Percentiles rank a stretch among this genome's conserved stretches.
These are phyloP conservation scores for Troides helena DNA, from an alignment of 2,888 invertebrate species.

Conservation along the genomic window DNA sequence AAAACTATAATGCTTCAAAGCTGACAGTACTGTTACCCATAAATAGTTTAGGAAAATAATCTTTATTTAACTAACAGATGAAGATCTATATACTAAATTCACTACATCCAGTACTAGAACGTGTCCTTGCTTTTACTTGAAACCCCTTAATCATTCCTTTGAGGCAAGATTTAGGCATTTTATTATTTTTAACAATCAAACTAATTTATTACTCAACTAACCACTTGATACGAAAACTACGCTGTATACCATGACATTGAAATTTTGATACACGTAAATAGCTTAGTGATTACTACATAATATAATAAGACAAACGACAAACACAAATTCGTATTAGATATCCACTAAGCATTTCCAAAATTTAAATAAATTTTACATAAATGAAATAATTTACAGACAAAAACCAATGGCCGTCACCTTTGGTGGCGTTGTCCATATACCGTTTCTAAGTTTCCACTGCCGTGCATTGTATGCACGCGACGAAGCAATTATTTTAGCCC, in stretches of 20 bases:
- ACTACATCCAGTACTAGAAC: slow-evolving; percentile 61
- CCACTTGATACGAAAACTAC: slow-evolving; percentile 26
- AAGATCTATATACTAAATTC: slow-evolving; percentile 54
- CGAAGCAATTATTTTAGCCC: slow-evolving; percentile 46
- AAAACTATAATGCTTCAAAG: slow-evolving; percentile 45
- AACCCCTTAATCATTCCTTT: slow-evolving; percentile 46
- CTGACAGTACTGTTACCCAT: slow-evolving; percentile 41
- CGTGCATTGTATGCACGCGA: slow-evolving; percentile 52
- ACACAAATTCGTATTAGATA: slow-evolving; percentile 49
- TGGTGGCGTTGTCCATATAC: slow-evolving; percentile 70
- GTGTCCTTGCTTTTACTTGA: slow-evolving; percentile 54
- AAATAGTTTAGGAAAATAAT: slow-evolving; percentile 41
- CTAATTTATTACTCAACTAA: slow-evolving; percentile 29
- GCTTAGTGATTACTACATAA: slow-evolving; percentile 43
- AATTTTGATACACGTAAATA: slow-evolving; percentile 40
- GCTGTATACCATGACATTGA: slow-evolving; percentile 64
- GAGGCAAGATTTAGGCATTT: slow-evolving; percentile 75
- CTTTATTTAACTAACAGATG: slow-evolving; percentile 42
- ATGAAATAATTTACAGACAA: slow-evolving; percentile 41
- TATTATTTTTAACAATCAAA: slow-evolving; percentile 38
- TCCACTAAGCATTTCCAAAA: slow-evolving; percentile 49
- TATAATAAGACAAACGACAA: slow-evolving; percentile 51
- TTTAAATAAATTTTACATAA: slow-evolving; percentile 42
- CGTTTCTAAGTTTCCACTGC: slow-evolving; percentile 66
- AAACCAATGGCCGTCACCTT: slow-evolving; percentile 59